Evolutionary conservation across 2,888 invertebrate genomes (phyloP).

Genomic region (Morinoia aosen): DNA sequence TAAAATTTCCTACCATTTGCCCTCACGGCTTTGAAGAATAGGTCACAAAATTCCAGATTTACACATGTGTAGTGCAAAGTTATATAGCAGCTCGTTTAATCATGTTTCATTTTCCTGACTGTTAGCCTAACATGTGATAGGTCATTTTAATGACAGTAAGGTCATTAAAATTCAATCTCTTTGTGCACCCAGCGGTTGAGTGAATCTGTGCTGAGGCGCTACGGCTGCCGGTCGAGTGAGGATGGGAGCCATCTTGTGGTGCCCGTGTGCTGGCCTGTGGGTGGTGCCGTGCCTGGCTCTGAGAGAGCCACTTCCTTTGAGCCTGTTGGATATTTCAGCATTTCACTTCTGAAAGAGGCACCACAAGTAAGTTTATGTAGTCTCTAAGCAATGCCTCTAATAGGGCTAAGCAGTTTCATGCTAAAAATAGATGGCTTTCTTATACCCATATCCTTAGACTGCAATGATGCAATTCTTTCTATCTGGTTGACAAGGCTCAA

Average conservation of each 20-base stretch:
- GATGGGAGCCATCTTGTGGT: conserved; percentile 29
- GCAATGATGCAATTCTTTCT: too few relatives aligned
- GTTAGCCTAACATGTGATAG: not conserved
- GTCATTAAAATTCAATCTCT: not conserved
- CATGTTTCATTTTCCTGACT: not conserved
- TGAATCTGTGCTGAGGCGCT: not conserved
- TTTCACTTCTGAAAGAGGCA: not conserved
- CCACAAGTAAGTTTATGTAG: conserved; percentile 13
- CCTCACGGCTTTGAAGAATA: not conserved
- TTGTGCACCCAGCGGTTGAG: not conserved
- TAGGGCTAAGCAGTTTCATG: not conserved
- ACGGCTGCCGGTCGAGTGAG: not conserved
- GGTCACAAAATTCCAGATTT: too few relatives aligned
- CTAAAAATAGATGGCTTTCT: not conserved
- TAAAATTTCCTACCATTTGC: too few relatives aligned
- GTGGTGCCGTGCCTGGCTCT: not conserved
- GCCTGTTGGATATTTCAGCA: conserved; percentile 45
- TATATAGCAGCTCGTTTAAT: not conserved
- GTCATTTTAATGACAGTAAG: too few relatives aligned
- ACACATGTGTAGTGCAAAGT: not conserved
- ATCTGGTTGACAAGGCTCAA: too few relatives aligned
- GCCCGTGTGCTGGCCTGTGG: not conserved
- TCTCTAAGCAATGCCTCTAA: too few relatives aligned
- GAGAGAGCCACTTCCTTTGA: not conserved
- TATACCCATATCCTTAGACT: not conserved